A percentile compares a stretch with the other conserved stretches of the same genome.
Conservation (phyloP, 2,888 invertebrate species). For the Camponotus fellah region DNA sequence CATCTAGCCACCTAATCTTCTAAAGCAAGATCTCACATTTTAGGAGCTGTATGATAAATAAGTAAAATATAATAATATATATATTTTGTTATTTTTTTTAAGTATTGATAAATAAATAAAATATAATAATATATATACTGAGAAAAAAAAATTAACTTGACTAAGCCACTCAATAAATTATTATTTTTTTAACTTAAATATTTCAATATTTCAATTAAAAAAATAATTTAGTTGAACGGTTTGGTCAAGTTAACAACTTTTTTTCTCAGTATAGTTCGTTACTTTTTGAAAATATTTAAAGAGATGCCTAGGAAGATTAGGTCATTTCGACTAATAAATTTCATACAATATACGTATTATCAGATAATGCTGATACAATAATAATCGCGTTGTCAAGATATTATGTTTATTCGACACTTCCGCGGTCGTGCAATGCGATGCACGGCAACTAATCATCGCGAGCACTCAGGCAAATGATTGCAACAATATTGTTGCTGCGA, state of each 20-base stretch:
- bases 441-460: background rate
- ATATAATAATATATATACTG: no score
- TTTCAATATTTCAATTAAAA: no score
- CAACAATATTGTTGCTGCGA: slow-evolving; percentile 21
- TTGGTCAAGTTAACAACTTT: no score
- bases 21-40: background rate
- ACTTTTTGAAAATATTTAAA: background rate
- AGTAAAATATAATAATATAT: background rate
- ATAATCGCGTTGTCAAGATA: slow-evolving; percentile 23
- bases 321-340: background rate
- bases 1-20: background rate
- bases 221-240: no score
- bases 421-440: background rate
- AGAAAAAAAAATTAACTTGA: no score
- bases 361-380: background rate
- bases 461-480: slow-evolving; percentile 25
- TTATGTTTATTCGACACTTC: slow-evolving; percentile 21
- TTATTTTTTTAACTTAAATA: no score
- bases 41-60: background rate
- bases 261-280: no score
- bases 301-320: background rate
- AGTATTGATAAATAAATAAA: no score
- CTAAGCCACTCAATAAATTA: no score
- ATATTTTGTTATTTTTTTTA: background rate
- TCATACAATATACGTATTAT: background rate